phyloP scores from a whole-genome alignment of 2,888 invertebrate species.

The Pollenia labialis region DNA sequence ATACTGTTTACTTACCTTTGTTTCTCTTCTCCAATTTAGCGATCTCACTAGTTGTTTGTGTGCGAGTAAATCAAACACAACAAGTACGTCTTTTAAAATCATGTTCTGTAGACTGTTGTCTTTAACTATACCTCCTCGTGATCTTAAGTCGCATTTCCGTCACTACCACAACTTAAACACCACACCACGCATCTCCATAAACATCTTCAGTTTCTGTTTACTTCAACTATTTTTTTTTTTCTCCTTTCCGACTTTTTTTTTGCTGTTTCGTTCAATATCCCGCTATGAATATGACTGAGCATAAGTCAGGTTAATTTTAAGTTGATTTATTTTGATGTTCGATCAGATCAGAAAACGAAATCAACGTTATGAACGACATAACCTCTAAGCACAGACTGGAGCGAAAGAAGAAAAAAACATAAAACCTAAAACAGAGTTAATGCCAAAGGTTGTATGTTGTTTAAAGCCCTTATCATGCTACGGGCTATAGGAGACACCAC shows the following conservation, averaged over 20 bases:
- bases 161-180: conserved; percentile 52
- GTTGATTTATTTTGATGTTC: conserved; percentile 78
- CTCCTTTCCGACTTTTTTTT: background rate
- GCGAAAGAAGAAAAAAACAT: background rate
- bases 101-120: conserved; percentile 63
- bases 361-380: conserved; percentile 50
- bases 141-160: conserved; percentile 66
- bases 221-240: conserved; percentile 32
- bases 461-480: conserved; percentile 69
- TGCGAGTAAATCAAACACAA: conserved; percentile 23
- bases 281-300: conserved; percentile 78
- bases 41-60: conserved; percentile 9
- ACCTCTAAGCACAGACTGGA: background rate
- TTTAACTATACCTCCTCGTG: conserved; percentile 66
- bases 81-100: conserved; percentile 62
- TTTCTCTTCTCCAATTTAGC: background rate
- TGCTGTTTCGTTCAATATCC: conserved; percentile 71
- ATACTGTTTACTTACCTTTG: conserved; percentile 11
- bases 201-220: conserved; percentile 59
- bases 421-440: conserved; percentile 30
- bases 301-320: conserved; percentile 78
- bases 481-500: conserved; percentile 49
- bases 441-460: conserved; percentile 72
- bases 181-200: conserved; percentile 66
- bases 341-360: conserved; percentile 75